phyloP scores from a whole-genome alignment of 2,113 vertebrate genomes.

The Anolis carolinensis region DNA sequence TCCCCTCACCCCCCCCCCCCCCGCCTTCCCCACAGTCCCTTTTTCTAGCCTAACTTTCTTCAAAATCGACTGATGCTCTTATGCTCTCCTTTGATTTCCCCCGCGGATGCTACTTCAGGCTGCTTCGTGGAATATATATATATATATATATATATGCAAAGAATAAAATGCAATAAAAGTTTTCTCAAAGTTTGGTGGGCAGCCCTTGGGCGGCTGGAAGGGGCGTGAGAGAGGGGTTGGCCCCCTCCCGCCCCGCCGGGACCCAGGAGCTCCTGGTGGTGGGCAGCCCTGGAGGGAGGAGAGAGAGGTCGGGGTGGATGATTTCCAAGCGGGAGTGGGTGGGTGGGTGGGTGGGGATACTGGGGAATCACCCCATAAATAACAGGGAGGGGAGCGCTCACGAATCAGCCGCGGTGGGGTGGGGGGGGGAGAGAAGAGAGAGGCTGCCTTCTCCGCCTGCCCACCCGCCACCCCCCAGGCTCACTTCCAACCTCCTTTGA shows the following conservation, averaged over 20 bases:
- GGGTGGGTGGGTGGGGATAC: constrained; percentile 67
- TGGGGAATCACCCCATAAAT: constrained; percentile 72
- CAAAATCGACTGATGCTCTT: constrained; percentile 70
- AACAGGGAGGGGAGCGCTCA: constrained; percentile 66
- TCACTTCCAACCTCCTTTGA: constrained; percentile 72
- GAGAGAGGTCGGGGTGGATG: constrained; percentile 42
- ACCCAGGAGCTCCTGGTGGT: neutral
- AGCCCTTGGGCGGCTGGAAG: constrained; percentile 40
- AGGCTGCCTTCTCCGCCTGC: constrained; percentile 64
- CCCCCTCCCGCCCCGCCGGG: neutral
- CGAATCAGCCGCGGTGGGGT: constrained; percentile 53
- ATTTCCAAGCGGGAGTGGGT: constrained; percentile 64
- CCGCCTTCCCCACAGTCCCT: constrained; percentile 45
- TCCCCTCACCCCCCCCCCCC: constrained; percentile 8
- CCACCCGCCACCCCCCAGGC: constrained; percentile 52
- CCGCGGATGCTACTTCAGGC: constrained; percentile 43
- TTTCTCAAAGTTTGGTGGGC: constrained; percentile 75
- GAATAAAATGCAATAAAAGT: constrained; percentile 80
- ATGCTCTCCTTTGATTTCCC: constrained; percentile 4
- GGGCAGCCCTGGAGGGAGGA: neutral
- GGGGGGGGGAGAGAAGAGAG: constrained; percentile 52
- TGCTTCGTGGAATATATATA: constrained; percentile 38
- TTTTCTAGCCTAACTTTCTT: constrained; percentile 72
- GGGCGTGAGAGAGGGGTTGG: constrained; percentile 15
- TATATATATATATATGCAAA: constrained; percentile 43